Conservation (phyloP, 2,113 vertebrate genomes). For the Phaethornis superciliosus region DNA sequence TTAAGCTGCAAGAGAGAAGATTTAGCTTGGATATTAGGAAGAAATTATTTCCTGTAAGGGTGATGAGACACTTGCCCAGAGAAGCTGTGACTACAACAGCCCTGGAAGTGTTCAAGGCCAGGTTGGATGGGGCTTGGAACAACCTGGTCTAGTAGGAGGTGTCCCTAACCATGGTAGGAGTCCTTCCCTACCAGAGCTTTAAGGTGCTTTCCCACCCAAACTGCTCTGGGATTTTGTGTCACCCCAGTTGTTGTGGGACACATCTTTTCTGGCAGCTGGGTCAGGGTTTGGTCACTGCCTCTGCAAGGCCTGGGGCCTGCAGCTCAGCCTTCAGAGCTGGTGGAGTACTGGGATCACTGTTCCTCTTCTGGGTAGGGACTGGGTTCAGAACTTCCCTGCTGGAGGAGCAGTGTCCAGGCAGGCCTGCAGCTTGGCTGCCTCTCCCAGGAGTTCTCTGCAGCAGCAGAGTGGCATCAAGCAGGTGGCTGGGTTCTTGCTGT, state of each 20-base stretch:
- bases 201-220: too few relatives aligned
- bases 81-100: too few relatives aligned
- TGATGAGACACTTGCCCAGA: too few relatives aligned
- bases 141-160: too few relatives aligned
- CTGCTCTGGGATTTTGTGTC: too few relatives aligned
- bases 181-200: too few relatives aligned
- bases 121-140: too few relatives aligned
- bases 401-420: neutral
- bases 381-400: neutral
- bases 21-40: too few relatives aligned
- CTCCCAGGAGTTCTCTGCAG: neutral
- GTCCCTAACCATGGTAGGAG: too few relatives aligned
- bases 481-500: neutral
- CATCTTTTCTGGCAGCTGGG: neutral
- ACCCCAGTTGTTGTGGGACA: neutral
- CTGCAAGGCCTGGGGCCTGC: neutral
- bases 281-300: neutral
- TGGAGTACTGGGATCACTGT: neutral
- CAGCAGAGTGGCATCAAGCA: neutral
- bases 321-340: neutral
- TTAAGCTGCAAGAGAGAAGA: too few relatives aligned
- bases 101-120: too few relatives aligned
- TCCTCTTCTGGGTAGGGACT: neutral
- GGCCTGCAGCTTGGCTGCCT: neutral
- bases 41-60: too few relatives aligned